Evolutionary conservation across 2,797 vertebrate species (phyloP).

Genomic region (Dendrocincla tyrannina): DNA sequence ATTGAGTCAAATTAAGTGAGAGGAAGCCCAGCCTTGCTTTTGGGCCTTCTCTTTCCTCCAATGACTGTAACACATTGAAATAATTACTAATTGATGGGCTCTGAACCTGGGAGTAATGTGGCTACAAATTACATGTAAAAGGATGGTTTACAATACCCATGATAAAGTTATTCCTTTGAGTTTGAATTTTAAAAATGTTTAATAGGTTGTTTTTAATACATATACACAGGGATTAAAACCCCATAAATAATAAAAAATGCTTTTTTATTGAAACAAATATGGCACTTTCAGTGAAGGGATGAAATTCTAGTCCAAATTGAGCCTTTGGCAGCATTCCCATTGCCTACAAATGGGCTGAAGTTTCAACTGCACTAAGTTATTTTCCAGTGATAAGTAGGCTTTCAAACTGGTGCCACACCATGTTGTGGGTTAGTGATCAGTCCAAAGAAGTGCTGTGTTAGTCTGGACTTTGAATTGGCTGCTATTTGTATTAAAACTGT

Average conservation of each 20-base stretch:
- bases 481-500: not conserved
- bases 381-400: not conserved
- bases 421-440: not conserved
- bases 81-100: constrained; percentile 62
- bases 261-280: not conserved
- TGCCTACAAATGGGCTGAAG: not conserved
- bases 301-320: not conserved
- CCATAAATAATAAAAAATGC: not conserved
- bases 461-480: not conserved
- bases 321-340: not conserved
- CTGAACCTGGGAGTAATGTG: constrained; percentile 31
- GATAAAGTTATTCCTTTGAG: constrained; percentile 16
- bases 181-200: constrained; percentile 19
- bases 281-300: not conserved
- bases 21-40: not conserved
- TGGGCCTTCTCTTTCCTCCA: constrained; percentile 27
- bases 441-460: not conserved
- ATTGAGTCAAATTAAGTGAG: not conserved
- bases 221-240: not conserved
- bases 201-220: not conserved
- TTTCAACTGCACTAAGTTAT: not conserved
- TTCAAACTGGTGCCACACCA: not conserved
- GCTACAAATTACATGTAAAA: constrained; percentile 29
- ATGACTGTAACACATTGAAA: constrained; percentile 40
- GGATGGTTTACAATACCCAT: not conserved